Evolutionary conservation across 2,888 invertebrate species (phyloP).

Genomic region (Synergus japonicus): DNA sequence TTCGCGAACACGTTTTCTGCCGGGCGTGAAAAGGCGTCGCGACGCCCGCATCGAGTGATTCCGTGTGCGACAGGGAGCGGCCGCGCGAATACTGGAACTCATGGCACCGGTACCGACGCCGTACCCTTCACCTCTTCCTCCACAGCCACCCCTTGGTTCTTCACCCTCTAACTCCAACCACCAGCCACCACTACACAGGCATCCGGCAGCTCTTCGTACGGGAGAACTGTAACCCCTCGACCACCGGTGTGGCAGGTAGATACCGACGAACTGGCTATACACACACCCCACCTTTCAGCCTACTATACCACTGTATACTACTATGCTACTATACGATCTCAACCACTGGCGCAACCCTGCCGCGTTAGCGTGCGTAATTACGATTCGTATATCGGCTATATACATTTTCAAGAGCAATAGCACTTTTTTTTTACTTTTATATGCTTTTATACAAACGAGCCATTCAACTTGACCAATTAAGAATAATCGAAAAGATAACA

Average conservation of each 20-base stretch:
- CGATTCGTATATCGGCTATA: conserved; percentile 50
- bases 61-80: conserved; percentile 76
- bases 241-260: conserved; percentile 64
- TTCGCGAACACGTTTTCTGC: conserved; percentile 61
- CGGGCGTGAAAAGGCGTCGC: conserved; percentile 60
- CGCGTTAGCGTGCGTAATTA: conserved; percentile 64
- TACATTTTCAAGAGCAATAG: conserved; percentile 21
- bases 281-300: conserved; percentile 26
- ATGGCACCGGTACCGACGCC: conserved; percentile 65
- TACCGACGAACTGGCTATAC: conserved; percentile 55
- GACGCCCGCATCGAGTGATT: conserved; percentile 61
- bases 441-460: conserved; percentile 26
- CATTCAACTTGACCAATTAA: conserved; percentile 3
- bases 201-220: conserved; percentile 34
- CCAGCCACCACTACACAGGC: conserved; percentile 54
- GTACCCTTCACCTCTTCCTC: conserved; percentile 58
- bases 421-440: neutral
- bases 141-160: conserved; percentile 53
- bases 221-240: conserved; percentile 47
- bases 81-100: conserved; percentile 75
- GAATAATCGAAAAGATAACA: neutral
- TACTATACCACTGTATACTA: conserved; percentile 26
- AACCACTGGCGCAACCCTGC: conserved; percentile 46
- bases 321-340: conserved; percentile 15
- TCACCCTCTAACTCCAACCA: conserved; percentile 56